Conservation (phyloP, 2,113 vertebrate genomes). For the Hippocampus barbouri region DNA sequence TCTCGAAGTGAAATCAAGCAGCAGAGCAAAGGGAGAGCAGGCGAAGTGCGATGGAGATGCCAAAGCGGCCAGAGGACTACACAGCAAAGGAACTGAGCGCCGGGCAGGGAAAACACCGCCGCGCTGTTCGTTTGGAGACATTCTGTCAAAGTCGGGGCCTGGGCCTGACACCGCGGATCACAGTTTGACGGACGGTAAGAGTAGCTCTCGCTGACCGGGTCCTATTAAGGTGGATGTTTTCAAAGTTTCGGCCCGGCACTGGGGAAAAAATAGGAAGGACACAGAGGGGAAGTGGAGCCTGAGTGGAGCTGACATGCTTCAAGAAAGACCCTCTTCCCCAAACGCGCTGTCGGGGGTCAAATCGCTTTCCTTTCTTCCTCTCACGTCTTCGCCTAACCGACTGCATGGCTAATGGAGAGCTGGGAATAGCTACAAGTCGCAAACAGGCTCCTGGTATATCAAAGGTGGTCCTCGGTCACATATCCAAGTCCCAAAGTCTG, state of each 20-base stretch:
- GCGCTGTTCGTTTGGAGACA: constrained; percentile 69
- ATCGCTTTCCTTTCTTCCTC: constrained; percentile 52
- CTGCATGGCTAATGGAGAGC: constrained; percentile 52
- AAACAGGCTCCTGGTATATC: not conserved
- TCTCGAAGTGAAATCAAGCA: constrained; percentile 67
- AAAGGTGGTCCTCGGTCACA: not conserved
- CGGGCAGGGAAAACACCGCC: constrained; percentile 62
- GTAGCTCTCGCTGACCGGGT: constrained; percentile 66
- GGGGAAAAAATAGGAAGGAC: constrained; percentile 79
- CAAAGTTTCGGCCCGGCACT: constrained; percentile 70
- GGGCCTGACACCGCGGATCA: constrained; percentile 71
- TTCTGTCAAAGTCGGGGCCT: constrained; percentile 67
- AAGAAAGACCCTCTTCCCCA: constrained; percentile 70
- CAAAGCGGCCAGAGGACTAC: constrained; percentile 54
- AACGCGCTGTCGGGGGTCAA: constrained; percentile 66
- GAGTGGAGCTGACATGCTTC: constrained; percentile 74
- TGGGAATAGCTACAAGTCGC: constrained; percentile 31
- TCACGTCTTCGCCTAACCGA: constrained; percentile 44
- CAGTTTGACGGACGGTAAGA: constrained; percentile 73
- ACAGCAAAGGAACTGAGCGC: constrained; percentile 53
- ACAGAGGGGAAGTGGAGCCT: constrained; percentile 74
- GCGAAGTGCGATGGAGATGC: constrained; percentile 62
- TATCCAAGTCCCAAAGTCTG: not conserved
- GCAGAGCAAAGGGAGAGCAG: constrained; percentile 52
- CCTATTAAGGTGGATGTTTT: constrained; percentile 78